Evolutionary conservation across 53 echinoderm and acorn worm species (phyloP), one percentile per base, ranked within the genome.

Genomic region (Temnopleurus reevesii): DNA sequence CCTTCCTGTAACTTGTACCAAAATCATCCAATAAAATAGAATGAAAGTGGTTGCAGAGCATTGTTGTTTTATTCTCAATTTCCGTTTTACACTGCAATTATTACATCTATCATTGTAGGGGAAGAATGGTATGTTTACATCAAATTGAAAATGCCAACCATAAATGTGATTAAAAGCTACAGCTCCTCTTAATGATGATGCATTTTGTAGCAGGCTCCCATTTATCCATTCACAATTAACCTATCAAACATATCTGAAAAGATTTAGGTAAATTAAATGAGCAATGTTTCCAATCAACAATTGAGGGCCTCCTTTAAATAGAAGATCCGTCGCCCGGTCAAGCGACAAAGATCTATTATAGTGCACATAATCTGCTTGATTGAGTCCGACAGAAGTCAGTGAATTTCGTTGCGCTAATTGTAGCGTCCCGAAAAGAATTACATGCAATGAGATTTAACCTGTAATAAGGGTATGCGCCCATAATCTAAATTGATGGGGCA

Each of bases 311-410:
- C 46, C 49, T 79, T 28, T 26, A 49, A 4, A 30, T 8, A 51
- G 2, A 15, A 49, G 1, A 38, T 41, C 4, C 46, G 17, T 65
- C 79, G 4, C 9, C 41, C 38, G n/a, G 23, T 8, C n/a, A n/a
- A 71, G 71, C 71, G 23, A 43, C 23, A 13, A 71, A 9, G 7
- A 71, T 71, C 71, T 10, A 71, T 71, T 71, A 71, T 41, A 71
- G 36, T 41, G 36, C 7, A 21, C 51, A 27, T 79, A 49, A 79
- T 47, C 49, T 49, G 24, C 46, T 79, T 79, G 55, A 83, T 83
- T 83, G 28, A 38, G 41, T 23, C 29, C 55, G 83, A 56, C 83
- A 83, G 83, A 83, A 83, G 83, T 83, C 83, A 83, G 55, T 4
- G 18, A 55, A 55, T 55, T 83, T 55, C 55, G 36, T 83, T 12